phyloP scores from a whole-genome alignment of 2,113 vertebrate genomes.

The Sisor rabdophorus region DNA sequence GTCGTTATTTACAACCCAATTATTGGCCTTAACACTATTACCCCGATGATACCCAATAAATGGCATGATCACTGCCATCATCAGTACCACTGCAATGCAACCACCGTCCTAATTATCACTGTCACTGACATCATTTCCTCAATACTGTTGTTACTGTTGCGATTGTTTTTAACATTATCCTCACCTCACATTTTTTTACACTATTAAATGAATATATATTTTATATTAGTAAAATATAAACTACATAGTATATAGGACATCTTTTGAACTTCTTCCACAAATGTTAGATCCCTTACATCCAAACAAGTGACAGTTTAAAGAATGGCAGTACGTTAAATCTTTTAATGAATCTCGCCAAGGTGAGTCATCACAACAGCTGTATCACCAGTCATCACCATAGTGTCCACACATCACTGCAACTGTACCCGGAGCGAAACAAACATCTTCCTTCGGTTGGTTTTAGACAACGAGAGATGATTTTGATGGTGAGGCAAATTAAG shows the following conservation, averaged over 20 bases:
- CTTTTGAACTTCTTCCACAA: not conserved
- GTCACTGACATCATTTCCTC: not conserved
- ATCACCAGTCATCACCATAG: not conserved
- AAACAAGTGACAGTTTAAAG: not conserved
- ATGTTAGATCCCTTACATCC: not conserved
- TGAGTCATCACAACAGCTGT: not conserved
- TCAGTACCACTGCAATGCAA: conserved; percentile 7
- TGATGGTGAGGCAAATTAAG: not conserved
- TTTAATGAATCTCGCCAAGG: too few species aligned
- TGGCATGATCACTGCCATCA: not conserved
- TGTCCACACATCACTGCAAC: not conserved
- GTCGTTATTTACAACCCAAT: not conserved
- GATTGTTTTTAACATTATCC: not conserved
- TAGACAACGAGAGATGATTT: not conserved
- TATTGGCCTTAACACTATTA: not conserved
- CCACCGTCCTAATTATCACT: not conserved
- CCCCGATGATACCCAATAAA: not conserved
- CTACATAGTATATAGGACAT: too few species aligned
- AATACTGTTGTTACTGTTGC: not conserved
- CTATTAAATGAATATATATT: not conserved
- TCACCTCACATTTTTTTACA: too few species aligned
- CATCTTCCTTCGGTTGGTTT: not conserved
- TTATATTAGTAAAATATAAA: too few species aligned
- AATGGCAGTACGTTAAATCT: not conserved
- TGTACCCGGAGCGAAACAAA: not conserved